phyloP scores from a whole-genome alignment of 2,113 vertebrate species.

The Poeciliopsis turrubarensis region DNA sequence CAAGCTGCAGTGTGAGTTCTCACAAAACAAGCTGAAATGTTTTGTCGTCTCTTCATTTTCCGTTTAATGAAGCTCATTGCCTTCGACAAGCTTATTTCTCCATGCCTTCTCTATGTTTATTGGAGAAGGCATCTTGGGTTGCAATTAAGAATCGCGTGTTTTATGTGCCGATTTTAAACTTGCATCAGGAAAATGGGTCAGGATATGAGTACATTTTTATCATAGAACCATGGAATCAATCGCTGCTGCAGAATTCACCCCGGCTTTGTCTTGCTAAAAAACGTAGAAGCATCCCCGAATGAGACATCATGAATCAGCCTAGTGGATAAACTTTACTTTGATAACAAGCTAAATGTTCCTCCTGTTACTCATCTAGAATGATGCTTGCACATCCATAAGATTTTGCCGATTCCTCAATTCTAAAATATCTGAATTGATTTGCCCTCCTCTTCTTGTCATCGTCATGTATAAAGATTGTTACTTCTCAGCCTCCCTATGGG shows the following conservation, averaged over 20 bases:
- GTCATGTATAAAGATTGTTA: background rate
- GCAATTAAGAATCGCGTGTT: background rate
- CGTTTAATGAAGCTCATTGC: no score
- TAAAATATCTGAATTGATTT: background rate
- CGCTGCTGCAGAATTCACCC: background rate
- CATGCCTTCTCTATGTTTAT: no score
- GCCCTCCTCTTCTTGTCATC: background rate
- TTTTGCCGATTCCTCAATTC: no score
- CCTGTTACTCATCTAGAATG: background rate
- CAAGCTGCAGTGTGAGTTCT: conserved; percentile 86
- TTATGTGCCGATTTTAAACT: background rate
- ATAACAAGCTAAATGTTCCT: background rate
- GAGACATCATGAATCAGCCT: background rate
- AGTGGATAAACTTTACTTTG: background rate
- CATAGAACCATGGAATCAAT: background rate
- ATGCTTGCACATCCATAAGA: background rate
- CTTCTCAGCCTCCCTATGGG: background rate
- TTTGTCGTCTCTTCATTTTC: background rate
- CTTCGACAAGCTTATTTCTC: no score
- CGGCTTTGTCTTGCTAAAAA: background rate
- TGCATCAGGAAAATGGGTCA: background rate
- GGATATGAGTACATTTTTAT: background rate
- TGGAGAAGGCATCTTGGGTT: no score
- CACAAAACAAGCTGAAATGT: background rate
- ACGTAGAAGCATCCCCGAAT: background rate